These are phyloP conservation scores for Anthoptus insignis DNA, from an alignment of 2,888 invertebrate species.

Conservation along the genomic window DNA sequence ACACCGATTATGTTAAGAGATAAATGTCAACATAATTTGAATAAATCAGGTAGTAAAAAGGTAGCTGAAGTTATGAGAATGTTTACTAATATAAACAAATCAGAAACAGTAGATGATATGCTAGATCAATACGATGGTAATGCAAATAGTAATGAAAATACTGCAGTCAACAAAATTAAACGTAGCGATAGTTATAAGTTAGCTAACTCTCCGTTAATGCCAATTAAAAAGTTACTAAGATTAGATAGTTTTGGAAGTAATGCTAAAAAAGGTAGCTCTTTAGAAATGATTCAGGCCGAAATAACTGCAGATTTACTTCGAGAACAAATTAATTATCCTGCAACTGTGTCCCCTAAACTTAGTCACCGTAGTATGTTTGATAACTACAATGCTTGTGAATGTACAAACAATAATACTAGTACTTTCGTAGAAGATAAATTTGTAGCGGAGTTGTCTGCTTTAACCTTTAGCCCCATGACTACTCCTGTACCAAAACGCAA, in stretches of 20 bases:
- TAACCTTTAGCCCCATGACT: slow-evolving; percentile 77
- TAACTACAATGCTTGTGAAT: slow-evolving; percentile 71
- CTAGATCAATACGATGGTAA: slow-evolving; percentile 51
- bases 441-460: slow-evolving; percentile 72
- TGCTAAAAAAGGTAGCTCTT: slow-evolving; percentile 80
- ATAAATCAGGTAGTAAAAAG: slow-evolving; percentile 72
- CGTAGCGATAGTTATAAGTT: slow-evolving; percentile 95
- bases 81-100: slow-evolving; percentile 73
- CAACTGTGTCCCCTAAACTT: slow-evolving; percentile 88
- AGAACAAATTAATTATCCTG: slow-evolving; percentile 91
- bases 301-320: slow-evolving; percentile 88
- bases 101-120: slow-evolving; percentile 54
- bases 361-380: slow-evolving; percentile 64
- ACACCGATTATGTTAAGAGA: slow-evolving; percentile 76
- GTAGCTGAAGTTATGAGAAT: slow-evolving; percentile 81
- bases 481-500: slow-evolving; percentile 78
- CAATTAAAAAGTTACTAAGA: slow-evolving; percentile 88
- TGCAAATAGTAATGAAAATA: slow-evolving; percentile 60
- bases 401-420: slow-evolving; percentile 58
- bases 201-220: slow-evolving; percentile 91
- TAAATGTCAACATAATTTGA: slow-evolving; percentile 65
- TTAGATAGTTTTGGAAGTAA: slow-evolving; percentile 78
- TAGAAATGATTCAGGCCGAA: slow-evolving; percentile 88
- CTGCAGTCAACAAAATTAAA: slow-evolving; percentile 86
- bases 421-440: slow-evolving; percentile 67